Evolutionary conservation across 2,113 vertebrate genomes (phyloP).

Genomic region (Phaethornis superciliosus): DNA sequence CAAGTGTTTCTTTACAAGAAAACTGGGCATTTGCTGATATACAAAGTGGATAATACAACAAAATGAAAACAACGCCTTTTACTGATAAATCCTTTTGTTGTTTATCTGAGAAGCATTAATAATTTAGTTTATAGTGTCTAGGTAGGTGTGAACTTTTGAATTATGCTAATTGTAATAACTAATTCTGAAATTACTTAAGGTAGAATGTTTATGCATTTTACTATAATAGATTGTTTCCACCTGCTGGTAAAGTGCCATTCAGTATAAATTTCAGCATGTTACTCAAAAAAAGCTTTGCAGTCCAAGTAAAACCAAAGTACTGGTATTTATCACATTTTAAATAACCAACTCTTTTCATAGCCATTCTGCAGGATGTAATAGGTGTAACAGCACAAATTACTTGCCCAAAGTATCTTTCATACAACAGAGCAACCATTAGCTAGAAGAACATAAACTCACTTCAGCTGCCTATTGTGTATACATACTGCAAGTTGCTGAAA

Average conservation of each 20-base stretch:
- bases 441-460: neutral
- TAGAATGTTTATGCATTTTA: neutral
- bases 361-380: neutral
- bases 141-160: neutral
- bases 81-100: neutral
- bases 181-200: neutral
- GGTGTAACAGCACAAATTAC: neutral
- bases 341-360: neutral
- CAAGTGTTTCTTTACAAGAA: neutral
- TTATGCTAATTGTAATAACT: neutral
- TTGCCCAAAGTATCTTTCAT: neutral
- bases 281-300: neutral
- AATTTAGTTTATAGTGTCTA: neutral
- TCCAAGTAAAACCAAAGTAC: neutral
- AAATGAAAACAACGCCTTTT: neutral
- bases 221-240: neutral
- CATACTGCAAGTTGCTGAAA: neutral
- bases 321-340: neutral
- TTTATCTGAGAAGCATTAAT: neutral
- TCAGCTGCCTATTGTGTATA: neutral
- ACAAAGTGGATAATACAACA: neutral
- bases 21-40: neutral
- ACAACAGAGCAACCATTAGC: neutral
- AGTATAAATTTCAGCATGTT: neutral
- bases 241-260: neutral